Evolutionary conservation across 2,797 vertebrate species (phyloP).

Genomic region (Atherinosoma microstoma): DNA sequence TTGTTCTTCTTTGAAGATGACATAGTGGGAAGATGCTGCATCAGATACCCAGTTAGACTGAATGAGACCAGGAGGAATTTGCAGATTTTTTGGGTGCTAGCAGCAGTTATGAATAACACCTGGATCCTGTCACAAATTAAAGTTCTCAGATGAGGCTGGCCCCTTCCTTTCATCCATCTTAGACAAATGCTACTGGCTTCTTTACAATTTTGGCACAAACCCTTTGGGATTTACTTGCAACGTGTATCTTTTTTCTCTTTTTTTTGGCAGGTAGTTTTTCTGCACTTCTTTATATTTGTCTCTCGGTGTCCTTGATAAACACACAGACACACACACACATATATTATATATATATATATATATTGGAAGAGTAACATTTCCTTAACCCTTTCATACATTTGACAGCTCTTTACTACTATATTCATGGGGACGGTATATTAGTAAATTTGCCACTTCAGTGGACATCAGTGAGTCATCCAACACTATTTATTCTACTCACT

Average conservation of each 20-base stretch:
- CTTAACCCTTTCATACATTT: neutral
- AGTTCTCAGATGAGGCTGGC: conserved; percentile 16
- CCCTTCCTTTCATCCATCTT: neutral
- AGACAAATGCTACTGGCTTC: neutral
- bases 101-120: conserved; percentile 8
- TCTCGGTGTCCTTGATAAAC: neutral
- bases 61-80: conserved; percentile 22
- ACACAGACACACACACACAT: neutral
- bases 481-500: too few species aligned
- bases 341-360: too few species aligned
- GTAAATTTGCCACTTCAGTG: too few species aligned
- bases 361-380: neutral
- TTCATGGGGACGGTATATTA: too few species aligned
- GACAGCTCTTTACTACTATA: too few species aligned
- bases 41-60: conserved; percentile 46
- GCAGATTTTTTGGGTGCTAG: conserved; percentile 14
- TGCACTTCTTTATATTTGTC: neutral
- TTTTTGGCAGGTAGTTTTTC: neutral
- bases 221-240: neutral
- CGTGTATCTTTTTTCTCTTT: neutral
- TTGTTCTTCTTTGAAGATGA: conserved; percentile 34
- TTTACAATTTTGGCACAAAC: neutral
- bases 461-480: too few species aligned
- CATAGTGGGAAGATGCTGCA: conserved; percentile 11
- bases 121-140: conserved; percentile 20